A percentile compares a stretch with the other conserved stretches of the same genome.
Conservation (phyloP, 1,140 invertebrate species). For the Venturia canescens region DNA sequence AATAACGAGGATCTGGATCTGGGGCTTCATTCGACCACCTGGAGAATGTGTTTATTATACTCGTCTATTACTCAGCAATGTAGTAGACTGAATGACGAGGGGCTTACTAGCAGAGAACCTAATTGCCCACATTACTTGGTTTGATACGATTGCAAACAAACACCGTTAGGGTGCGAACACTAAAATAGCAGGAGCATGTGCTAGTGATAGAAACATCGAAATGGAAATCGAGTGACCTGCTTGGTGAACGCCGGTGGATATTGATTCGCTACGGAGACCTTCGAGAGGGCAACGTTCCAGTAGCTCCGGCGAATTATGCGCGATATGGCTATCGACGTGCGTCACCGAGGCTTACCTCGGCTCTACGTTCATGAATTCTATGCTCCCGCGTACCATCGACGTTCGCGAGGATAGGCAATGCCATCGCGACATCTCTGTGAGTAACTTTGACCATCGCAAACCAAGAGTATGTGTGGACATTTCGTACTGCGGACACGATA, state of each 20-base stretch:
- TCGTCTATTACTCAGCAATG: background rate
- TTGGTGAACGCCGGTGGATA: conserved; percentile 6
- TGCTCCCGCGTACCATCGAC: conserved; percentile 53
- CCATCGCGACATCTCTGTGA: background rate
- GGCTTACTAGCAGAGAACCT: background rate
- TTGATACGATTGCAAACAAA: conserved; percentile 28
- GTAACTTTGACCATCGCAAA: conserved; percentile 15
- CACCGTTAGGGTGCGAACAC: background rate
- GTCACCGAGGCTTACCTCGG: conserved; percentile 56
- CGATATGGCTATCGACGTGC: conserved; percentile 60
- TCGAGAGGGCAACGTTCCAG: conserved; percentile 21
- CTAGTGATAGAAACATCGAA: conserved; percentile 5
- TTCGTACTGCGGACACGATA: conserved; percentile 16
- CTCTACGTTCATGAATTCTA: conserved; percentile 56
- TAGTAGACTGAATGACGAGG: background rate
- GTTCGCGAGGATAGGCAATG: conserved; percentile 27
- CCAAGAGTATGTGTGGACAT: conserved; percentile 31
- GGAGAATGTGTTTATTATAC: background rate
- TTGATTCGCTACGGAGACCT: conserved; percentile 16
- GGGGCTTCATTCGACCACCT: background rate
- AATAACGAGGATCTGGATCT: background rate
- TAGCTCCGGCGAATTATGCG: conserved; percentile 57
- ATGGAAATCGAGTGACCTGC: conserved; percentile 11
- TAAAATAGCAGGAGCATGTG: background rate
- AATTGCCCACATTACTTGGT: conserved; percentile 20